phyloP scores from a whole-genome alignment of 2,797 vertebrate species.

The Aeoliscus strigatus region DNA sequence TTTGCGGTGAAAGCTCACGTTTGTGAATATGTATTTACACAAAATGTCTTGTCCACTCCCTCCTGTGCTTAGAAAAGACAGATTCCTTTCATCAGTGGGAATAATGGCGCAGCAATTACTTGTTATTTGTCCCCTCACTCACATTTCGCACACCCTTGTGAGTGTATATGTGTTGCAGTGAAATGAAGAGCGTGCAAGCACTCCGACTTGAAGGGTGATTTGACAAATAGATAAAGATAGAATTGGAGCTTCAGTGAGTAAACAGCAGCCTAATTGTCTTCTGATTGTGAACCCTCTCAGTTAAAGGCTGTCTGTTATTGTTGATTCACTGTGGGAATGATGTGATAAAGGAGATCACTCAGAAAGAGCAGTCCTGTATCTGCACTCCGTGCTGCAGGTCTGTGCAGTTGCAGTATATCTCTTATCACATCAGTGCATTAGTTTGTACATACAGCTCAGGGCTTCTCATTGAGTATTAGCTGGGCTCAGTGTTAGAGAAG shows the following conservation, averaged over 20 bases:
- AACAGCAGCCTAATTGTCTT: slow-evolving; percentile 44
- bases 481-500: too few relatives aligned
- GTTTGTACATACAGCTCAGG: too few relatives aligned
- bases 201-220: slow-evolving; percentile 46
- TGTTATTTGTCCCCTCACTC: slow-evolving; percentile 38
- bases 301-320: slow-evolving; percentile 43
- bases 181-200: slow-evolving; percentile 39
- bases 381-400: too few relatives aligned
- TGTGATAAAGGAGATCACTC: slow-evolving; percentile 29
- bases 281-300: slow-evolving; percentile 28
- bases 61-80: too few relatives aligned
- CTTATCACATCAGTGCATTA: too few relatives aligned
- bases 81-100: slow-evolving; percentile 16
- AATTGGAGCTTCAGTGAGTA: slow-evolving; percentile 40
- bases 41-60: too few relatives aligned
- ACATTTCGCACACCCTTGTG: slow-evolving; percentile 37
- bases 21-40: slow-evolving; percentile 5
- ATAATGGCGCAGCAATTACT: slow-evolving; percentile 14
- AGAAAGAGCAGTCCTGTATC: too few relatives aligned
- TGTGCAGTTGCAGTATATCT: too few relatives aligned
- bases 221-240: slow-evolving; percentile 57
- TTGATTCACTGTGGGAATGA: slow-evolving; percentile 44
- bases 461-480: too few relatives aligned
- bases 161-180: slow-evolving; percentile 52
- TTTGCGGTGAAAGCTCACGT: slow-evolving; percentile 9